Conservation (phyloP, 2,797 vertebrate species). For the Agapornis canus region DNA sequence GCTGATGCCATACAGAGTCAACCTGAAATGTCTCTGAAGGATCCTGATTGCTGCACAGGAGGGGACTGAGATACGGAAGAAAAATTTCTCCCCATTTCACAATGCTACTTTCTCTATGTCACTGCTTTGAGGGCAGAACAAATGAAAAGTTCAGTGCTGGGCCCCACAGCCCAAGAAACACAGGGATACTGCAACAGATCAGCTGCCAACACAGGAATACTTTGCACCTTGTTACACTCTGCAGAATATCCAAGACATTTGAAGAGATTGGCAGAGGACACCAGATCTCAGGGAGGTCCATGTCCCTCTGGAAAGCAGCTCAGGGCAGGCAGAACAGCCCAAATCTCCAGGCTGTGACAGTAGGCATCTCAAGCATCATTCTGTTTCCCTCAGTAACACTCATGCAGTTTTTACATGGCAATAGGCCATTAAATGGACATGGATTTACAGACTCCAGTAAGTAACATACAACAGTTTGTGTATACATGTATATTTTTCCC, state of each 20-base stretch:
- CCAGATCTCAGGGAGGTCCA: fast-evolving
- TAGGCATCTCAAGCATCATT: fast-evolving
- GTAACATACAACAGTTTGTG: not conserved
- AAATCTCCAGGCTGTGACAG: not conserved
- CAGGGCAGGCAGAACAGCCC: not conserved
- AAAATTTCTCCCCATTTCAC: not conserved
- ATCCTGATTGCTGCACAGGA: slow-evolving; percentile 55
- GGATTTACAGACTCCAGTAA: not conserved
- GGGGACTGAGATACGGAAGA: not conserved
- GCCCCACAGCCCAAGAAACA: not conserved
- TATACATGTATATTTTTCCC: not conserved
- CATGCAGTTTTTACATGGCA: not conserved
- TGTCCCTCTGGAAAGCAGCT: not conserved
- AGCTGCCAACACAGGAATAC: not conserved
- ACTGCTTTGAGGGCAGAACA: not conserved
- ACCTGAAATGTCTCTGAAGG: slow-evolving; percentile 35
- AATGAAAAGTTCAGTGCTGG: not conserved
- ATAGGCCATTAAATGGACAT: not conserved
- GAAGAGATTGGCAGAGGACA: not conserved
- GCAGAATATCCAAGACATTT: not conserved
- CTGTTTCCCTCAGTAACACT: not conserved
- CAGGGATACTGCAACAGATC: not conserved
- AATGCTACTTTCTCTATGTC: not conserved
- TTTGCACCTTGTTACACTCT: not conserved
- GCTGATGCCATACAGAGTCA: not conserved